phyloP scores from a whole-genome alignment of 2,113 vertebrate species.

The Benitochromis conjunctus region DNA sequence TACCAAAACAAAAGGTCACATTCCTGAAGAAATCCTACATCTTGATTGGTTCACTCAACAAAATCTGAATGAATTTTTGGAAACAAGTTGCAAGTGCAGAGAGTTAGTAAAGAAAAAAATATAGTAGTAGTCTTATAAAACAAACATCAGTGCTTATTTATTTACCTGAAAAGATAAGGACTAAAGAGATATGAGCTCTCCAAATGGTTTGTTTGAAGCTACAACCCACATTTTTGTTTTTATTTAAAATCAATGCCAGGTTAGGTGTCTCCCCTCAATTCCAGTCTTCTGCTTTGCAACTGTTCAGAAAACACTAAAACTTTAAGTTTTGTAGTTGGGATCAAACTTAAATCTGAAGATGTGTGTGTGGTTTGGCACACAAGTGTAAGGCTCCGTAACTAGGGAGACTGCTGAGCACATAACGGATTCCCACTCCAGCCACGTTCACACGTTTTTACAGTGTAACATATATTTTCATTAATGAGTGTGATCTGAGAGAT shows the following conservation, averaged over 20 bases:
- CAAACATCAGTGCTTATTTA: rapidly evolving
- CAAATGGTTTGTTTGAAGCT: neutral
- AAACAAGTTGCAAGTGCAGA: neutral
- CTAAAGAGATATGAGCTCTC: neutral
- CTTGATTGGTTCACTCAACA: rapidly evolving
- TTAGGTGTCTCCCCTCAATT: rapidly evolving
- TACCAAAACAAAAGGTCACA: rapidly evolving
- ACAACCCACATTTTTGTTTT: neutral
- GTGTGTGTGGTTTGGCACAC: neutral
- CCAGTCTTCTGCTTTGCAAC: rapidly evolving
- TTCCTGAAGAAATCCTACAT: neutral
- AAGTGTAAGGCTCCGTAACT: rapidly evolving
- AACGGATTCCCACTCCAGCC: neutral
- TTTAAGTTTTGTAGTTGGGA: neutral
- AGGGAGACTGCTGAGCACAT: rapidly evolving
- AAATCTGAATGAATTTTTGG: neutral
- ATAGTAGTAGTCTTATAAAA: rapidly evolving
- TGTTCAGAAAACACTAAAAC: neutral
- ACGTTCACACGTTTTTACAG: rapidly evolving
- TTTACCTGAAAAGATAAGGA: neutral
- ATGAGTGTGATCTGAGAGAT: neutral
- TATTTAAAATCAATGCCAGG: neutral
- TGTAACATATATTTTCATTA: neutral
- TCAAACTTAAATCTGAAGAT: neutral
- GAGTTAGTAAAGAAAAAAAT: neutral